phyloP scores from a whole-genome alignment of 2,113 vertebrate species.

The Pterocles gutturalis region DNA sequence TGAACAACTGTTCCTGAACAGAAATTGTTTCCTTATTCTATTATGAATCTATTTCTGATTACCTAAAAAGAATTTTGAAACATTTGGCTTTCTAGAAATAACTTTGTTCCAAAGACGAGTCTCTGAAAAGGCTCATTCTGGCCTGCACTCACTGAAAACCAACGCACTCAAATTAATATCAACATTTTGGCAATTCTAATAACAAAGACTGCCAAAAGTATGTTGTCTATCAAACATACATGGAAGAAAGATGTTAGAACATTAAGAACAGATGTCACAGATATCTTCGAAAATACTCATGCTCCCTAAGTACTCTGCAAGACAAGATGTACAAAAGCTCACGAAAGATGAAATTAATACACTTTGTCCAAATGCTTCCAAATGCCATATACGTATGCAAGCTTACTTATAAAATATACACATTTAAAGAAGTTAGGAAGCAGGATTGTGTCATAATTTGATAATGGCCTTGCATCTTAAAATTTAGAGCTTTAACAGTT shows the following conservation, averaged over 20 bases:
- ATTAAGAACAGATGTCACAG: slow-evolving; percentile 82
- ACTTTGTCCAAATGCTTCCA: slow-evolving; percentile 14
- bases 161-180: slow-evolving; percentile 74
- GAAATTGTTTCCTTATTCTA: slow-evolving; percentile 47
- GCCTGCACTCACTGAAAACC: slow-evolving; percentile 57
- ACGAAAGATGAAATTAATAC: slow-evolving; percentile 19
- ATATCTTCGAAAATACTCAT: slow-evolving; percentile 57
- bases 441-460: slow-evolving; percentile 10
- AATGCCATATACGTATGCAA: background rate
- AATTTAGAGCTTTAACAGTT: slow-evolving; percentile 17
- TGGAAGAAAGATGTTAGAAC: slow-evolving; percentile 75
- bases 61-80: slow-evolving; percentile 62
- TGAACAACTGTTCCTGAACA: slow-evolving; percentile 9
- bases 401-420: slow-evolving; percentile 33
- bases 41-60: slow-evolving; percentile 64
- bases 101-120: slow-evolving; percentile 50
- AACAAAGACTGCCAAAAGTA: slow-evolving; percentile 80
- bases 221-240: slow-evolving; percentile 79
- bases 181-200: slow-evolving; percentile 78
- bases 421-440: slow-evolving; percentile 30
- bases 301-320: slow-evolving; percentile 31
- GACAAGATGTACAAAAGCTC: slow-evolving; percentile 43
- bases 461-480: background rate
- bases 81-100: slow-evolving; percentile 63
- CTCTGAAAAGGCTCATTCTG: slow-evolving; percentile 59